Base-by-base conservation (phyloP, 23 tunicate species). In the Styela clava region DNA sequence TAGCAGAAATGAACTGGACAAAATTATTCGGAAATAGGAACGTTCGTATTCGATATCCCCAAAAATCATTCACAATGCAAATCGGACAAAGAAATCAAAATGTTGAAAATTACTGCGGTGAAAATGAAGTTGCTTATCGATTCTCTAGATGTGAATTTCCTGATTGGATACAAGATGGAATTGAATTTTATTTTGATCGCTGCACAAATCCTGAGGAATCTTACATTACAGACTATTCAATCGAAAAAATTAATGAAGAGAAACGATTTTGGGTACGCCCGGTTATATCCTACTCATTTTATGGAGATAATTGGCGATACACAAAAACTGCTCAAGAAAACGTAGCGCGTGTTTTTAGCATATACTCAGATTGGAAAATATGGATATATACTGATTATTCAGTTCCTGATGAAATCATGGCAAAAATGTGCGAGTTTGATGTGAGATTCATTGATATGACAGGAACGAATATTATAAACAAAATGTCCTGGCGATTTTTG, bases 401-500 rank as follows among this genome's bases (percentile, higher is more conserved):
- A 29, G 77, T 71, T 33, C 23, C 77, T 26, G 34, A 32, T 71
- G 77, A 30, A 21, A 35, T 71, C 35, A 71, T 71, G 34, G 20
- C 5, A 18, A 34, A 71, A 21, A 26, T 71, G 35, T 71, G 77
- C 35, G 34, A 33, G 34, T 30, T 28, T 30, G 34, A 71, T 71
- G 35, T 29, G 7, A 31, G 77, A 34, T 71, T 71, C 34, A 22
- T 71, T 22, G 34, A 71, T 34, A 71, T 71, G 77, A 71, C 77
- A 3, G 77, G 77, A 22, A 71, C 77, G 5, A 32, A 32, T 30
- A 71, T 71, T 16, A 29, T 21, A 3, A 71, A 29, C 34, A 27
- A 71, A 71, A 71, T 71, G 77, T 71, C 77, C 3, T 71, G 77
- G 77, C 34, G 77, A 27, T 71, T 71, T 32, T 32, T 71, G 34